These are phyloP conservation scores for Fratercula arctica DNA, from an alignment of 2,797 vertebrate genomes.

Conservation along the genomic window DNA sequence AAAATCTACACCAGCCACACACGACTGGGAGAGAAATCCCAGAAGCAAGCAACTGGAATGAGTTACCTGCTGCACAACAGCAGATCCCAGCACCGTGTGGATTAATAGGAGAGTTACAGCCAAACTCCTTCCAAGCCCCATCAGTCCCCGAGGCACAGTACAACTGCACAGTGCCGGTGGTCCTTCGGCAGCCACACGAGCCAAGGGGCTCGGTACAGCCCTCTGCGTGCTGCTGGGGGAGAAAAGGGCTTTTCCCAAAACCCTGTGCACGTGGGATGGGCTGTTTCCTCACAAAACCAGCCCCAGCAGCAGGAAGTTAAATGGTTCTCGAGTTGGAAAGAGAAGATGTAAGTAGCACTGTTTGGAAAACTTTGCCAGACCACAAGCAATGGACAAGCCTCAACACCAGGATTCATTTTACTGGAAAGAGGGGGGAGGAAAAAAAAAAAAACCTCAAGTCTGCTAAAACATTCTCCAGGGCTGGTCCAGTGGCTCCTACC, in stretches of 20 bases:
- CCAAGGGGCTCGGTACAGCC: neutral
- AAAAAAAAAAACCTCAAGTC: neutral
- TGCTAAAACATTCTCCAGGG: conserved; percentile 15
- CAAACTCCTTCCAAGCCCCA: neutral
- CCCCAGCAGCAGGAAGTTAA: conserved; percentile 25
- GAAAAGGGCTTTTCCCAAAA: neutral
- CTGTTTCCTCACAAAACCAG: conserved; percentile 12
- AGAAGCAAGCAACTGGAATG: neutral
- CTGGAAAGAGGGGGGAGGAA: conserved; percentile 22
- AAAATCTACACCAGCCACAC: neutral
- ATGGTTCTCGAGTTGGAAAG: conserved; percentile 11
- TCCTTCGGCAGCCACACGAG: neutral
- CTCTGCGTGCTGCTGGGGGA: neutral
- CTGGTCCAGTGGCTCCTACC: conserved; percentile 47
- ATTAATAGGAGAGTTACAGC: neutral
- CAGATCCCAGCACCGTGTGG: neutral
- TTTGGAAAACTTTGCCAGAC: conserved; percentile 47
- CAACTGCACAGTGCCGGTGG: neutral
- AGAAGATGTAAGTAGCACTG: conserved; percentile 39
- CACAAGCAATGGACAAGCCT: conserved; percentile 62
- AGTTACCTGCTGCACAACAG: conserved; percentile 31
- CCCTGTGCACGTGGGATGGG: neutral
- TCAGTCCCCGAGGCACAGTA: neutral
- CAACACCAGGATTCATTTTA: conserved; percentile 59
- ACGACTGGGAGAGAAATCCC: neutral